phyloP scores from a whole-genome alignment of 2,113 vertebrate genomes.

The Phylloscopus whistleri region DNA sequence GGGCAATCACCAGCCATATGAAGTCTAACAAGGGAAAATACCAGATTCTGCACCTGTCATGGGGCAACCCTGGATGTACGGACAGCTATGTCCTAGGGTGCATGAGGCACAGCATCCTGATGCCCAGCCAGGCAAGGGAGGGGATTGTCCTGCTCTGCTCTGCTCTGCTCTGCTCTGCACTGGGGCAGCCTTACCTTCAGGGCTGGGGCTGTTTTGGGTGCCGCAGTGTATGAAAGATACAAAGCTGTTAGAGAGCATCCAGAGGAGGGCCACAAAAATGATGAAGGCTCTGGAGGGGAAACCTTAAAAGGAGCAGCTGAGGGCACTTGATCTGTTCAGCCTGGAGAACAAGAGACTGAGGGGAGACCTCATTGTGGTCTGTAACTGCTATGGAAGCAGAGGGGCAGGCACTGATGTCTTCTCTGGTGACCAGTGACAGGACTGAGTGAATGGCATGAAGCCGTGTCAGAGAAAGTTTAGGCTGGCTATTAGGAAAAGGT shows the following conservation, averaged over 20 bases:
- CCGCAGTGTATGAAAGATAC: too few relatives aligned
- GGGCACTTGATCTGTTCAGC: neutral
- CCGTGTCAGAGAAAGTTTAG: neutral
- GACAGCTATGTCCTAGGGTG: neutral
- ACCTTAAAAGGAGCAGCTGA: neutral
- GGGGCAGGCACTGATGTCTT: neutral
- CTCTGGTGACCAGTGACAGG: neutral
- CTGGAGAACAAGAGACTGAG: neutral
- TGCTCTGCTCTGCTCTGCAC: too few relatives aligned
- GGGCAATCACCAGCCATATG: neutral
- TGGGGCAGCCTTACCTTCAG: too few relatives aligned
- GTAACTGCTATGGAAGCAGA: neutral
- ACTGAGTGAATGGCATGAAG: accelerated
- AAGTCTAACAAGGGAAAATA: neutral
- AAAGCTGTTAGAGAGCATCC: accelerated
- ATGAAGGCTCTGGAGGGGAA: neutral
- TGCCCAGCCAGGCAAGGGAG: accelerated
- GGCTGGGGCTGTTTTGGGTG: too few relatives aligned
- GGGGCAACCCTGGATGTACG: accelerated
- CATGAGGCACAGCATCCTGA: neutral
- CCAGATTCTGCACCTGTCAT: neutral
- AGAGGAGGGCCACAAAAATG: accelerated
- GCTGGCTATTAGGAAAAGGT: neutral
- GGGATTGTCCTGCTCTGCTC: too few relatives aligned
- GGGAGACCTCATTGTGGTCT: neutral